Percentiles rank a stretch among this genome's conserved stretches.
These are phyloP conservation scores for Sternotherus odoratus DNA, from an alignment of 2,797 vertebrate genomes.

Conservation along the genomic window DNA sequence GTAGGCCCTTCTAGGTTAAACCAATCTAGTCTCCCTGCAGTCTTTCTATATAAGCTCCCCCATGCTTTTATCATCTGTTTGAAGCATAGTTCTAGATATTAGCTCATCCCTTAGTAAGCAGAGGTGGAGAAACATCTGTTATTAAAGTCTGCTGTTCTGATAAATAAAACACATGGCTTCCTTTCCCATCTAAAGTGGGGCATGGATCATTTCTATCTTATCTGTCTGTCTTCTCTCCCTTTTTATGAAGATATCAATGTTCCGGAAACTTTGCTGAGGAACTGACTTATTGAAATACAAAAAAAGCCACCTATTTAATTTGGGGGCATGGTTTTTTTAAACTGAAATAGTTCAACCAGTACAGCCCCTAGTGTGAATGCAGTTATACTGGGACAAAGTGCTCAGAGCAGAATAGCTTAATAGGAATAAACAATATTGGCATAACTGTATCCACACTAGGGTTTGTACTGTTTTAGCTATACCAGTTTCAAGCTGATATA, in stretches of 20 bases:
- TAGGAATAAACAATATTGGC: background rate
- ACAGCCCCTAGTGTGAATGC: background rate
- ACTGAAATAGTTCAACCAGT: background rate
- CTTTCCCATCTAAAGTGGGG: constrained; percentile 4
- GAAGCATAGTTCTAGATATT: constrained; percentile 22
- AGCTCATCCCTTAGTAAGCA: constrained; percentile 20
- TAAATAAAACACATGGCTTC: constrained; percentile 7
- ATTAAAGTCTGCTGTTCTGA: background rate
- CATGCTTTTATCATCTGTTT: background rate
- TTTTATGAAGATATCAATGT: constrained; percentile 12
- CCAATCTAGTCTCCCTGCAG: background rate
- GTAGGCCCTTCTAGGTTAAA: constrained; percentile 6
- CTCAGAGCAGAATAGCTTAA: background rate
- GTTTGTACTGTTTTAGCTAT: background rate
- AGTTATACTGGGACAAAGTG: background rate
- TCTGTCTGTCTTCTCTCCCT: background rate
- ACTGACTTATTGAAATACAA: background rate
- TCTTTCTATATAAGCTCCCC: constrained; percentile 19
- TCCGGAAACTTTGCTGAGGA: background rate
- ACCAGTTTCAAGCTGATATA: background rate
- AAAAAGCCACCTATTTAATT: background rate
- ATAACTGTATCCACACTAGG: background rate
- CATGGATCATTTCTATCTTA: background rate
- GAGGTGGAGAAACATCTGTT: constrained; percentile 5
- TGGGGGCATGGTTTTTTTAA: background rate